Evolutionary conservation across 2,113 vertebrate genomes (phyloP).

Genomic region (Oophaga pumilio): DNA sequence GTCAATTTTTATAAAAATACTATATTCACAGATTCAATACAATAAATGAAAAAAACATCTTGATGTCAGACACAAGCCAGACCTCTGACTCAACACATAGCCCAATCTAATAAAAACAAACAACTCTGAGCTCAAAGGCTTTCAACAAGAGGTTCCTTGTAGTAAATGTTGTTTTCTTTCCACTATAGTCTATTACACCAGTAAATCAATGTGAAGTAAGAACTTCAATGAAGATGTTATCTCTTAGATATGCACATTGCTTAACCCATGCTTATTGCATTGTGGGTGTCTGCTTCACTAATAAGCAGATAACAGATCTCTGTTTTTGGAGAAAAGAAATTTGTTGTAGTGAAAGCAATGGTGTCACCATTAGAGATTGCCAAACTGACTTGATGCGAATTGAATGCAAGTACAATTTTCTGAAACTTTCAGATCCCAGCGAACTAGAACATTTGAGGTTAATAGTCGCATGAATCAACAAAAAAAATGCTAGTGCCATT

Average conservation of each 20-base stretch:
- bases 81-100: slow-evolving; percentile 34
- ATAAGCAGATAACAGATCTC: neutral
- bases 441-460: too few relatives aligned
- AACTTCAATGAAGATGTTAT: slow-evolving; percentile 30
- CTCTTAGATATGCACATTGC: slow-evolving; percentile 6
- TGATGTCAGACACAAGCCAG: slow-evolving; percentile 49
- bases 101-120: slow-evolving; percentile 49
- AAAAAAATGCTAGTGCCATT: too few relatives aligned
- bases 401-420: too few relatives aligned
- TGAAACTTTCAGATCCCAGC: too few relatives aligned
- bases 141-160: slow-evolving; percentile 37
- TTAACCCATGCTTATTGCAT: slow-evolving; percentile 4
- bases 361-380: neutral
- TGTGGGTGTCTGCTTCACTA: slow-evolving; percentile 19
- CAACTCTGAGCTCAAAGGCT: slow-evolving; percentile 23
- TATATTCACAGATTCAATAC: neutral
- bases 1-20: neutral
- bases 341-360: neutral
- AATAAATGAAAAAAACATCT: slow-evolving; percentile 8
- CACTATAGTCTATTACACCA: slow-evolving; percentile 13
- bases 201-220: slow-evolving; percentile 29
- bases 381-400: too few relatives aligned
- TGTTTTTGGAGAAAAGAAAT: slow-evolving; percentile 3
- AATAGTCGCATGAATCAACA: too few relatives aligned
- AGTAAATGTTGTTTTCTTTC: neutral